phyloP scores from a whole-genome alignment of 2,113 vertebrate species.

The Pedetes capensis region DNA sequence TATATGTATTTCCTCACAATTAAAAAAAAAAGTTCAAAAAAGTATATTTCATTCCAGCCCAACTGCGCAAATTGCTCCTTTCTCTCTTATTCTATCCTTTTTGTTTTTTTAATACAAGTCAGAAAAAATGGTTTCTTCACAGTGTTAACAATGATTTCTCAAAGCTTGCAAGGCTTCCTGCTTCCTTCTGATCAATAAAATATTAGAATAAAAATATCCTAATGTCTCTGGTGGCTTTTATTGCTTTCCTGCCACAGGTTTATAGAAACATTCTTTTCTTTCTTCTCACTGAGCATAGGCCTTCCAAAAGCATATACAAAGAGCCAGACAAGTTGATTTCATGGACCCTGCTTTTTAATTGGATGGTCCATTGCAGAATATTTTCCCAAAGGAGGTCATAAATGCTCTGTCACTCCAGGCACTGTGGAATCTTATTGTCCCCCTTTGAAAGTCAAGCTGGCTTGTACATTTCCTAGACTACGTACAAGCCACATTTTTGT shows the following conservation, averaged over 20 bases:
- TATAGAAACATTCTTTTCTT: background rate
- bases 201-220: constrained; percentile 19
- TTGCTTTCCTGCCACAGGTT: background rate
- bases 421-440: background rate
- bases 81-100: background rate
- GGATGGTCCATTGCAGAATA: background rate
- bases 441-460: background rate
- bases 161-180: background rate
- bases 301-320: background rate
- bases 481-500: background rate
- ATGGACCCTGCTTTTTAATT: background rate
- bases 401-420: background rate
- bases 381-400: background rate
- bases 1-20: background rate
- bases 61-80: background rate
- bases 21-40: background rate
- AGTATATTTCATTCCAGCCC: background rate
- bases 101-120: background rate
- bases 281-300: background rate
- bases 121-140: background rate
- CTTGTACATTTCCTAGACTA: constrained; percentile 6
- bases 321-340: background rate
- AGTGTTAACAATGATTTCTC: background rate
- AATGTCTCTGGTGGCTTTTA: background rate
- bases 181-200: background rate